phyloP scores from a whole-genome alignment of 2,113 vertebrate genomes.

The Gorilla gorilla region DNA sequence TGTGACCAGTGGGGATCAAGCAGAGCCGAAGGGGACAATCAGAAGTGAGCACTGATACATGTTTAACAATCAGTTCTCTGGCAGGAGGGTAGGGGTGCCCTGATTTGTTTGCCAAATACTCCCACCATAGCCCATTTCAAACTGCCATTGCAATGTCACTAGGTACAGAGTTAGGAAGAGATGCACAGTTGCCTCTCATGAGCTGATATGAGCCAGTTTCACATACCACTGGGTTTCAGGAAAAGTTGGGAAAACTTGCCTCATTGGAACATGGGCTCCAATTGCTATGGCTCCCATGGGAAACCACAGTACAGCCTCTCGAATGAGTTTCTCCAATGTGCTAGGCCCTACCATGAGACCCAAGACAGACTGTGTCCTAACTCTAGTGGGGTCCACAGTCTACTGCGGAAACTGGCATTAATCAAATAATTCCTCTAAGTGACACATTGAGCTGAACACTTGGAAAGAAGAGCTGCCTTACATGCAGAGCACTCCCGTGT shows the following conservation, averaged over 20 bases:
- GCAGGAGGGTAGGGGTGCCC: neutral
- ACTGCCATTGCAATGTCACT: neutral
- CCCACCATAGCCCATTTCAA: neutral
- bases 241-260: neutral
- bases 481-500: fast-evolving
- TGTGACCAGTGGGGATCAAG: neutral
- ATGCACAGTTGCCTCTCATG: neutral
- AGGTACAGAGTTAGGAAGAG: neutral
- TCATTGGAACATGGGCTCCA: neutral
- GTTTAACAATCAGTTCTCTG: neutral
- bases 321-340: neutral
- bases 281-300: neutral
- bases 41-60: neutral
- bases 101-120: neutral
- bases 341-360: neutral
- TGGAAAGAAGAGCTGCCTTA: neutral
- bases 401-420: neutral
- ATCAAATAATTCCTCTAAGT: neutral
- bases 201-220: neutral
- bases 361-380: neutral
- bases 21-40: neutral
- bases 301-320: neutral
- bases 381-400: neutral
- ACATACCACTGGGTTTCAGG: neutral
- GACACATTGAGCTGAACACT: neutral